phyloP scores from a whole-genome alignment of 2,888 invertebrate species.

The Parnassius glacialis region DNA sequence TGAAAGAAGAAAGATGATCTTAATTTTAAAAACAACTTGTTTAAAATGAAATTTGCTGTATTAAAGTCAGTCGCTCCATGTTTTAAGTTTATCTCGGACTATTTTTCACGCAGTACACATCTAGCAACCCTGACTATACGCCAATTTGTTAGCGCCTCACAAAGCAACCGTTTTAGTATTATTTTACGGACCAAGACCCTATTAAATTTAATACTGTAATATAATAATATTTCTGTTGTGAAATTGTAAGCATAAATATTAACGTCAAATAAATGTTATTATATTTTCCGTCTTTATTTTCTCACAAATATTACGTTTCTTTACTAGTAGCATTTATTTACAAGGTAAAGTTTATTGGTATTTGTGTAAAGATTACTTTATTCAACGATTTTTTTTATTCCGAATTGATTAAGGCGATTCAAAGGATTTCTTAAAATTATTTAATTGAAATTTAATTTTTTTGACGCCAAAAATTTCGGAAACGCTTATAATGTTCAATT shows the following conservation, averaged over 20 bases:
- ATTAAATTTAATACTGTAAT: conserved; percentile 60
- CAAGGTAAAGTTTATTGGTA: too few species aligned
- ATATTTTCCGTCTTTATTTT: too few species aligned
- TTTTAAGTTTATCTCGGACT: background rate
- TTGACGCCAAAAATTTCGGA: too few species aligned
- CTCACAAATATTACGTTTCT: too few species aligned
- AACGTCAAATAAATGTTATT: background rate
- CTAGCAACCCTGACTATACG: conserved; percentile 43
- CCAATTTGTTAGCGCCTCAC: conserved; percentile 69
- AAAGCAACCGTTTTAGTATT: conserved; percentile 67
- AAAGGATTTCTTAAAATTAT: too few species aligned
- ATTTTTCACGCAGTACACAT: conserved; percentile 21
- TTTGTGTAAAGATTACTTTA: too few species aligned
- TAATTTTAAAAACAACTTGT: background rate
- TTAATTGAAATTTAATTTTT: too few species aligned
- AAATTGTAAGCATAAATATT: conserved; percentile 32
- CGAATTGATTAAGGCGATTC: too few species aligned
- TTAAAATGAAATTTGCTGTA: background rate
- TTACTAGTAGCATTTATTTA: too few species aligned
- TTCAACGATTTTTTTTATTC: too few species aligned
- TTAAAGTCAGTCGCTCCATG: conserved; percentile 13
- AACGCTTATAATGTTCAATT: too few species aligned
- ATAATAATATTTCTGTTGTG: conserved; percentile 46
- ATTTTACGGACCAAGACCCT: conserved; percentile 49
- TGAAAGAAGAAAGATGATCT: too few species aligned